Base-by-base conservation (phyloP, 2,888 invertebrate genomes). In the Agonopterix alstromeriana region DNA sequence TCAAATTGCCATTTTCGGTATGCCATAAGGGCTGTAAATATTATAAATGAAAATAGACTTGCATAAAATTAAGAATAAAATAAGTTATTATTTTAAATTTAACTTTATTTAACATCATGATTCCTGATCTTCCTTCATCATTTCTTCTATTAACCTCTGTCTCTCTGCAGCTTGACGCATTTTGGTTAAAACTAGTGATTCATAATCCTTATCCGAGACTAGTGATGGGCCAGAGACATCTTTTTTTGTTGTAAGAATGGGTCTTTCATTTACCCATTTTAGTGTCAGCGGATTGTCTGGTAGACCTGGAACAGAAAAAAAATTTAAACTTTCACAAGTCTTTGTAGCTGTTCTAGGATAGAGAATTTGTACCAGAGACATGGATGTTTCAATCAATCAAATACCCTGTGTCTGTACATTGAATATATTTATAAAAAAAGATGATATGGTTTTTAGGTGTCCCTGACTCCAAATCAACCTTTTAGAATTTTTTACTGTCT, bases 161-260 rank as follows among this genome's bases (percentile, higher is more conserved):
- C 96, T 90, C 80, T 97, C 97, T 67, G 97, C 95, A 3, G 96
- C 96, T 86, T 95, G 95, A 51, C 94, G 89, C 86, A 97, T 85
- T 82, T 94, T 94, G 53, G 92, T 92, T 59, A 97, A 79, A 2
- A 96, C 96, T 12, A 95, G 66, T 65, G 93, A 94, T 81, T 97
- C 97, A 84, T 93, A 97, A 73, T 97, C 96, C 53, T 90, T 89
- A 42, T 93, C 92, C 35, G 91, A 90, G 48, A 91, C 81, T 36
- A 91, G 73, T 51, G 87, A 73, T 42, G 89, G 76, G 7, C 71
- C 68, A 36, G 63, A 58, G 17, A 65, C 53, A 45, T 67, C 58
- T 55, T 71, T 80, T 55, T 77, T 83, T 49, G 79, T 75, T 48
- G 74, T 77, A n/a, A 89, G 69, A 49, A 87, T 69, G 42, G 80